Evolutionary conservation across 2,888 invertebrate genomes (phyloP).

Genomic region (Drosophila macrospina): DNA sequence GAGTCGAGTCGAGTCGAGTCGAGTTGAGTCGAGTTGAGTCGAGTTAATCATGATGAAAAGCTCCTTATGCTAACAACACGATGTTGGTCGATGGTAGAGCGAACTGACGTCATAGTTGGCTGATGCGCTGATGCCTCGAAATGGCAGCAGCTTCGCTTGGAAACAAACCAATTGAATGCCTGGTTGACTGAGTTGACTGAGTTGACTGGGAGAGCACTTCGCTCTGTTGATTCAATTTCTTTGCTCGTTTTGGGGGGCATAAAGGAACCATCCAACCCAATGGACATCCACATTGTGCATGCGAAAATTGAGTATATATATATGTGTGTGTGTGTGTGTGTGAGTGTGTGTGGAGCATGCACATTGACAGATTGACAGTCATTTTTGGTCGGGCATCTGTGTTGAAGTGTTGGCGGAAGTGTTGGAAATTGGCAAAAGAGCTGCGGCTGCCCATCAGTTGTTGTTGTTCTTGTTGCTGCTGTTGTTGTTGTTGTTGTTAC

Average conservation of each 20-base stretch:
- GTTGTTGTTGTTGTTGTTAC: slow-evolving; percentile 16
- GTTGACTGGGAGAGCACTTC: slow-evolving; percentile 51
- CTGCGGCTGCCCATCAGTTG: slow-evolving; percentile 32
- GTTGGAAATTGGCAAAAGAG: slow-evolving; percentile 70
- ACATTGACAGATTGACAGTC: slow-evolving; percentile 79
- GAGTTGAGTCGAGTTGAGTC: background rate
- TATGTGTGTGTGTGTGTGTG: slow-evolving; percentile 3
- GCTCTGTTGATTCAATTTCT: slow-evolving; percentile 63
- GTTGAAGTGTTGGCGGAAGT: slow-evolving; percentile 79
- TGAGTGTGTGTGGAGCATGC: slow-evolving; percentile 38
- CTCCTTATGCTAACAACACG: slow-evolving; percentile 33
- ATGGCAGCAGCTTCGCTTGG: slow-evolving; percentile 37
- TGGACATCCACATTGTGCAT: slow-evolving; percentile 43
- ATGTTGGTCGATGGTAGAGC: slow-evolving; percentile 4
- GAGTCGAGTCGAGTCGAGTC: background rate
- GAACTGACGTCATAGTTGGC: slow-evolving; percentile 51
- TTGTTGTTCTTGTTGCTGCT: slow-evolving; percentile 5
- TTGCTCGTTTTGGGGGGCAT: slow-evolving; percentile 57
- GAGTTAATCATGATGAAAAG: slow-evolving; percentile 37
- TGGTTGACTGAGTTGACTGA: slow-evolving; percentile 20
- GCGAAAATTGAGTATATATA: slow-evolving; percentile 34
- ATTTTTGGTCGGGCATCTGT: slow-evolving; percentile 63
- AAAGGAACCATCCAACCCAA: slow-evolving; percentile 37
- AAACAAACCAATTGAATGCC: slow-evolving; percentile 11
- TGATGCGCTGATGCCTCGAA: slow-evolving; percentile 22